A percentile compares a stretch with the other conserved stretches of the same genome.
These are phyloP conservation scores for Aythya fuligula DNA, from an alignment of 2,797 vertebrate species.

Conservation along the genomic window DNA sequence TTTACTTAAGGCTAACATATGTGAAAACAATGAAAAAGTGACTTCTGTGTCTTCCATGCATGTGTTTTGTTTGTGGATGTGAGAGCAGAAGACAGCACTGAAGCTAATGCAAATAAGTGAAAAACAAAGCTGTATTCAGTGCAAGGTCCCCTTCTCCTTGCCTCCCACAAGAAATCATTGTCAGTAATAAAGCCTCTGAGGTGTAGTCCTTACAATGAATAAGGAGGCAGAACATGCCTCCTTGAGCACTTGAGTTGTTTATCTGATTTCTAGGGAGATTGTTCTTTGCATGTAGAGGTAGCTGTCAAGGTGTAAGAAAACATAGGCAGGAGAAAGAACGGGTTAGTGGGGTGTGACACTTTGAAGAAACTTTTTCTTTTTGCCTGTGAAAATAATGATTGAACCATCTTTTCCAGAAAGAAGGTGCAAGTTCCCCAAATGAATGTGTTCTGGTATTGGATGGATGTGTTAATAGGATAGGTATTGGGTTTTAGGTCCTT, in stretches of 20 bases:
- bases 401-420: neutral
- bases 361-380: neutral
- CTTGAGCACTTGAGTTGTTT: neutral
- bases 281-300: neutral
- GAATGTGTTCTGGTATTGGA: neutral
- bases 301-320: neutral
- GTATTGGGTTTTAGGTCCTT: conserved; percentile 19
- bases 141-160: neutral
- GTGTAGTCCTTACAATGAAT: neutral
- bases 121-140: neutral
- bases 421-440: neutral
- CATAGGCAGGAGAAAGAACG: neutral
- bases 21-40: neutral
- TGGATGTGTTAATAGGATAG: conserved; percentile 36
- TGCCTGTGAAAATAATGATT: neutral
- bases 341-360: conserved; percentile 1
- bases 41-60: neutral
- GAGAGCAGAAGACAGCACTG: neutral
- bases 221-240: neutral
- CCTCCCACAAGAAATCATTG: neutral
- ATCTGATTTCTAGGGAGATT: neutral
- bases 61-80: neutral
- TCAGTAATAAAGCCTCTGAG: neutral
- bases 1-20: neutral
- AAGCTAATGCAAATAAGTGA: neutral